phyloP scores from a whole-genome alignment of 2,113 vertebrate genomes.

The Hassar affinis region DNA sequence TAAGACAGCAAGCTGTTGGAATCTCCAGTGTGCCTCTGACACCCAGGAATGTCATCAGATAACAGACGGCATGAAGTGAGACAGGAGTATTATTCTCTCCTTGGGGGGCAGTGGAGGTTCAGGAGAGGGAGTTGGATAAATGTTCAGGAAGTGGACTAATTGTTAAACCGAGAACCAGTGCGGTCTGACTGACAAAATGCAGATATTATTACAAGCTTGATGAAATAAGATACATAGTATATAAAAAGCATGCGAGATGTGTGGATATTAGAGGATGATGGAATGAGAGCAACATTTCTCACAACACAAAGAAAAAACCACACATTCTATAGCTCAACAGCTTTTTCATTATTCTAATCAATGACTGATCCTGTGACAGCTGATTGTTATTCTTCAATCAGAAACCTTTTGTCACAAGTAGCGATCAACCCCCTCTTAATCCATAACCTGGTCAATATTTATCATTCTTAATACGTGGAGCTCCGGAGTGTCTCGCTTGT shows the following conservation, averaged over 20 bases:
- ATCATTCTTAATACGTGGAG: slow-evolving; percentile 43
- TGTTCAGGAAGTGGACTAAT: slow-evolving; percentile 23
- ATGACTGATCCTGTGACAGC: slow-evolving; percentile 23
- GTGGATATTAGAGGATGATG: neutral
- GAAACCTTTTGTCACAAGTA: slow-evolving; percentile 37
- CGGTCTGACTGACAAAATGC: slow-evolving; percentile 18
- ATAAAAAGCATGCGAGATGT: slow-evolving; percentile 7
- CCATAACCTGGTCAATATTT: slow-evolving; percentile 43
- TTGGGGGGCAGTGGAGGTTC: neutral
- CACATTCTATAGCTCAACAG: slow-evolving; percentile 19
- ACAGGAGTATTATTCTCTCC: slow-evolving; percentile 46
- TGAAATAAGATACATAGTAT: slow-evolving; percentile 10
- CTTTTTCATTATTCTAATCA: slow-evolving; percentile 37
- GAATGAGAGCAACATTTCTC: neutral
- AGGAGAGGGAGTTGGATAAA: slow-evolving; percentile 23
- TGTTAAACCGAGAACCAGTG: slow-evolving; percentile 24
- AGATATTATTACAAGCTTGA: slow-evolving; percentile 25
- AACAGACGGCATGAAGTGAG: slow-evolving; percentile 49
- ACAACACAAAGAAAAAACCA: neutral
- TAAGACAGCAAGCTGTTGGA: slow-evolving; percentile 46
- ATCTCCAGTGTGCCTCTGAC: slow-evolving; percentile 52
- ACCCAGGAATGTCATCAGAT: slow-evolving; percentile 56
- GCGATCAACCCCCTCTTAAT: slow-evolving; percentile 23
- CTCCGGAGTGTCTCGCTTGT: slow-evolving; percentile 43
- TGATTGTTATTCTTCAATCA: slow-evolving; percentile 48